These are phyloP conservation scores for Triplophysa tibetana DNA, from an alignment of 2,113 vertebrate species.

Conservation along the genomic window DNA sequence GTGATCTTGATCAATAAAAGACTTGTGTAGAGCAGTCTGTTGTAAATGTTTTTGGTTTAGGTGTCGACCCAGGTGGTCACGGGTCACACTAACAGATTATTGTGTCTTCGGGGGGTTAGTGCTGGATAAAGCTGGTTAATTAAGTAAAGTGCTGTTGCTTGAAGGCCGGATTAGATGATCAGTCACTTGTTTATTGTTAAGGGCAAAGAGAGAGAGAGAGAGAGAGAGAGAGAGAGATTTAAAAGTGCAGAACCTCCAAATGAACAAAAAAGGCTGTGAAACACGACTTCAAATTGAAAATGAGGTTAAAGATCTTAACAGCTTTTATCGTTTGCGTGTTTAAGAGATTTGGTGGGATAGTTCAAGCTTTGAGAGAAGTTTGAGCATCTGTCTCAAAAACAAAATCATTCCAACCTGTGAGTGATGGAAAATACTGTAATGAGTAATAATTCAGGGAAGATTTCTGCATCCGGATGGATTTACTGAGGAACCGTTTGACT, in stretches of 20 bases:
- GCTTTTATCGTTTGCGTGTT: too few species aligned
- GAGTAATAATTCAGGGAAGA: not conserved
- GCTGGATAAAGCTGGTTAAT: conserved; percentile 26
- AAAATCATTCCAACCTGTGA: not conserved
- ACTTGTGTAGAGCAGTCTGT: not conserved
- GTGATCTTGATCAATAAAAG: not conserved
- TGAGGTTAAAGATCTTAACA: too few species aligned
- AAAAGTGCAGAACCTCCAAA: not conserved
- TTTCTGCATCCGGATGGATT: not conserved
- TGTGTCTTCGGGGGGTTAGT: conserved; percentile 30
- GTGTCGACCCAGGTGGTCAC: conserved; percentile 20
- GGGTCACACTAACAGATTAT: conserved; percentile 14
- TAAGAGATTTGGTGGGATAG: too few species aligned
- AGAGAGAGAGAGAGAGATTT: not conserved
- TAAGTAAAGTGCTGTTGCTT: conserved; percentile 27
- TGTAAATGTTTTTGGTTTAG: not conserved
- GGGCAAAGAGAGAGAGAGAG: not conserved
- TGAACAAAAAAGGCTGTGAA: not conserved
- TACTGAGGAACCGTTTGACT: conserved; percentile 7
- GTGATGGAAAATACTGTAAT: not conserved
- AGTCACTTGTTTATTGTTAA: not conserved
- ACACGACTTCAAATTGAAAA: not conserved
- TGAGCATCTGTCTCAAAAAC: too few species aligned
- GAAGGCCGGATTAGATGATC: conserved; percentile 15
- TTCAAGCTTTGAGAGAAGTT: too few species aligned